Percentiles rank a stretch among this genome's conserved stretches.
These are phyloP conservation scores for Clivina fossor DNA, from an alignment of 2,888 invertebrate species.

Conservation along the genomic window DNA sequence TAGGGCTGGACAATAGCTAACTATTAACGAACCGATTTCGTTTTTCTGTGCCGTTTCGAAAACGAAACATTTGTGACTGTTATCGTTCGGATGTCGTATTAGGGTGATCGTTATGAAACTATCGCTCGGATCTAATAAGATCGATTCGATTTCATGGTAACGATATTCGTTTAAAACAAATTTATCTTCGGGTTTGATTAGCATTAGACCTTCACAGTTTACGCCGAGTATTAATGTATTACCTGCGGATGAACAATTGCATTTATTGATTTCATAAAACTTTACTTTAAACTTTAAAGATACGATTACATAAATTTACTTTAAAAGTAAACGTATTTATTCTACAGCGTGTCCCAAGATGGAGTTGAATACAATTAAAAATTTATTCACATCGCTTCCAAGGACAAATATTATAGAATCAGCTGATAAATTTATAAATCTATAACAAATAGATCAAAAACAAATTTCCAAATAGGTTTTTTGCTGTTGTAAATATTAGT, in stretches of 20 bases:
- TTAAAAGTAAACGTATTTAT: constrained; percentile 8
- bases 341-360: no score
- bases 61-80: constrained; percentile 82
- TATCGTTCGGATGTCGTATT: constrained; percentile 68
- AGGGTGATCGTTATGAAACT: constrained; percentile 88
- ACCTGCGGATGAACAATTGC: constrained; percentile 9
- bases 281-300: no score
- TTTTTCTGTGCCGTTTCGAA: constrained; percentile 88
- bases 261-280: no score
- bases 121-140: constrained; percentile 89
- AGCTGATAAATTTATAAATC: no score
- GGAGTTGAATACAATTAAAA: no score
- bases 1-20: constrained; percentile 84
- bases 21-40: constrained; percentile 89
- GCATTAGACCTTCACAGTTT: constrained; percentile 86
- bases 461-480: no score
- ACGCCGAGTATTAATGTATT: constrained; percentile 76
- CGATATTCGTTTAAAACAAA: constrained; percentile 88
- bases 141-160: constrained; percentile 87
- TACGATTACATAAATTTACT: constrained; percentile 8
- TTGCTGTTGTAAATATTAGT: no score
- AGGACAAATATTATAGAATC: no score
- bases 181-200: constrained; percentile 91
- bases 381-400: no score
- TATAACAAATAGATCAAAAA: no score